Evolutionary conservation across 1,140 invertebrate genomes (phyloP).

Genomic region (Drosophila kurseongensis): DNA sequence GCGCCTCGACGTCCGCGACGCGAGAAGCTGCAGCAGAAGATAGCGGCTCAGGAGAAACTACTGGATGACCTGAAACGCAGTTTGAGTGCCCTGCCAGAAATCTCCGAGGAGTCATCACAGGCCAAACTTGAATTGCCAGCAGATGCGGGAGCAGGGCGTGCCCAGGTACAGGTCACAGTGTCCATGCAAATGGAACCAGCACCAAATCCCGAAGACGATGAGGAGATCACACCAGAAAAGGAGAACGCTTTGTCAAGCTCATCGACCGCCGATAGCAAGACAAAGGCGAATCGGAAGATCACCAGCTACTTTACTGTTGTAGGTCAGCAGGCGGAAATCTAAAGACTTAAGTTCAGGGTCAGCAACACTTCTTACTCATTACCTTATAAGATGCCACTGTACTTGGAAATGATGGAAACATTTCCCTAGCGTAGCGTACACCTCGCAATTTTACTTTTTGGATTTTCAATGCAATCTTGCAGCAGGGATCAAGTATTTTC

Average conservation of each 20-base stretch:
- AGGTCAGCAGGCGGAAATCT: constrained; percentile 78
- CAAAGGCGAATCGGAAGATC: constrained; percentile 74
- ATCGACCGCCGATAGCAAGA: constrained; percentile 37
- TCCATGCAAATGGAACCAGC: constrained; percentile 77
- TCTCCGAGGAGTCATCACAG: constrained; percentile 39
- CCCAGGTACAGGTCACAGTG: constrained; percentile 73
- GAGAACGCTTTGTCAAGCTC: constrained; percentile 65
- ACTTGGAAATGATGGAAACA: constrained; percentile 53
- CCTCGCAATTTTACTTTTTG: constrained; percentile 61
- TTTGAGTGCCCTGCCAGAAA: constrained; percentile 45
- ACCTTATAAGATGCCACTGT: constrained; percentile 64
- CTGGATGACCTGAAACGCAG: constrained; percentile 57
- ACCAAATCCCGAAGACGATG: constrained; percentile 33
- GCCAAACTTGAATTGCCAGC: constrained; percentile 31
- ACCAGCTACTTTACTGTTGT: constrained; percentile 79
- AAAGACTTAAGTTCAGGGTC: constrained; percentile 73
- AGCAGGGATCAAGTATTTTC: constrained; percentile 78
- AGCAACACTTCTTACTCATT: constrained; percentile 69
- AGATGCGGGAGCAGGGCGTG: constrained; percentile 61
- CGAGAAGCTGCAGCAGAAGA: constrained; percentile 65
- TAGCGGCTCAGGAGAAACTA: constrained; percentile 63
- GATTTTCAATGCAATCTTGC: constrained; percentile 59
- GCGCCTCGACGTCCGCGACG: constrained; percentile 53
- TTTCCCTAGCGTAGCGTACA: constrained; percentile 50
- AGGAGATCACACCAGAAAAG: constrained; percentile 66